phyloP scores from a whole-genome alignment of 2,113 vertebrate species.

The Petroica traversi region DNA sequence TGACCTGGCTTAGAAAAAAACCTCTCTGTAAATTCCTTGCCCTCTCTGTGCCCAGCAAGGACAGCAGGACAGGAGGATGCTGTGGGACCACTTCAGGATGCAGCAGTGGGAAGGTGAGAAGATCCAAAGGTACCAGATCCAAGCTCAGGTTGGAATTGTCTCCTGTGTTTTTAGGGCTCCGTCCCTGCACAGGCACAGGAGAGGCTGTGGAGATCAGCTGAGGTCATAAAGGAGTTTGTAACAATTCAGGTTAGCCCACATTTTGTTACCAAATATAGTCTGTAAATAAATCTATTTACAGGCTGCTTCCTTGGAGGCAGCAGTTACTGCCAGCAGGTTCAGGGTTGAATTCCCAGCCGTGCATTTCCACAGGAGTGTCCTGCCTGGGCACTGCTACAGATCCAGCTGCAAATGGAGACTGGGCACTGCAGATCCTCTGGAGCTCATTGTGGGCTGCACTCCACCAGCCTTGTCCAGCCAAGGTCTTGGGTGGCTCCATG shows the following conservation, averaged over 20 bases:
- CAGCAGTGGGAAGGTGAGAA: not conserved
- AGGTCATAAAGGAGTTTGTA: not conserved
- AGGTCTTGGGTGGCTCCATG: not conserved
- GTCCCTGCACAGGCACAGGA: not conserved
- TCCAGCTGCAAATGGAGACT: not conserved
- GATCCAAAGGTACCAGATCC: not conserved
- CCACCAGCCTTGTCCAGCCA: not conserved
- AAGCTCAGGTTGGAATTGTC: not conserved
- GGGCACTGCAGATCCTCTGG: not conserved
- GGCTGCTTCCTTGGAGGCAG: not conserved
- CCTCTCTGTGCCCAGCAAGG: not conserved
- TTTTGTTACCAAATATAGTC: not conserved
- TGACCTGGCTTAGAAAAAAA: not conserved
- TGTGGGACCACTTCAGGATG: not conserved
- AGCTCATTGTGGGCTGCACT: not conserved
- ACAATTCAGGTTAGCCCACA: not conserved
- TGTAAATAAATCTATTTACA: not conserved
- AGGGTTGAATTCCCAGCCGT: not conserved
- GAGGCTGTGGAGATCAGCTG: not conserved
- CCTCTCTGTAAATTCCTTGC: not conserved
- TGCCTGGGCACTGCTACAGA: not conserved
- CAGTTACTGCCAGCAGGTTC: not conserved
- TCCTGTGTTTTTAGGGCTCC: accelerated
- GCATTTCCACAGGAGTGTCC: not conserved
- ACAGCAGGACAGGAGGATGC: not conserved